phyloP scores from a whole-genome alignment of 2,888 invertebrate species.

The Morinoia aosen region DNA sequence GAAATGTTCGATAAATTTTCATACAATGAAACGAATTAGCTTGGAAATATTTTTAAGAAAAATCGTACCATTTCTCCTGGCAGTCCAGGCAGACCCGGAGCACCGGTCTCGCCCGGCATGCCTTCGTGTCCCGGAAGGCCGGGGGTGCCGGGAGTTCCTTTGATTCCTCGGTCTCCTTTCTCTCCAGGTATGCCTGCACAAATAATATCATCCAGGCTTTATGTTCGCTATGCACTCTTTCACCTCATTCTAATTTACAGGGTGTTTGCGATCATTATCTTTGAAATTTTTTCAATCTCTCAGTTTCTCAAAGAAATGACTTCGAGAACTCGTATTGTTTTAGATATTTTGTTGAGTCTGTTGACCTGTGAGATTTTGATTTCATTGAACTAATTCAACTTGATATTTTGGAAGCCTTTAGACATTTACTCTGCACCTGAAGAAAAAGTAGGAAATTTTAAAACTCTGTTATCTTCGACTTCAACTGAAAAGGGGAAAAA shows the following conservation, averaged over 20 bases:
- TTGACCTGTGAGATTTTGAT: too few relatives aligned
- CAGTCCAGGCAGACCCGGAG: conserved; percentile 81
- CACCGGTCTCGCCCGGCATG: conserved; percentile 85
- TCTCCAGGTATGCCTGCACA: conserved; percentile 81
- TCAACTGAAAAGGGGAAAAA: not conserved
- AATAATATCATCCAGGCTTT: not conserved
- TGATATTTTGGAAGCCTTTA: too few relatives aligned
- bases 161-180: conserved; percentile 83
- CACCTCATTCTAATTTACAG: not conserved
- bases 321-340: not conserved
- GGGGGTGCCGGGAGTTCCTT: conserved; percentile 80
- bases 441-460: too few relatives aligned
- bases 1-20: not conserved
- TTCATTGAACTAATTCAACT: too few relatives aligned
- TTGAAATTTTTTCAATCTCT: not conserved
- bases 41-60: not conserved
- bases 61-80: conserved; percentile 80
- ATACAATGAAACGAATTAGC: not conserved
- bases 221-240: not conserved
- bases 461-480: too few relatives aligned
- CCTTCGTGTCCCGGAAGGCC: conserved; percentile 86
- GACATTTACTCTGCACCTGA: too few relatives aligned
- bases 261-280: conserved; percentile 72
- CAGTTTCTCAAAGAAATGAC: not conserved
- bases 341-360: too few relatives aligned